phyloP scores from a whole-genome alignment of 2,797 vertebrate species.

The Gymnodraco acuticeps region DNA sequence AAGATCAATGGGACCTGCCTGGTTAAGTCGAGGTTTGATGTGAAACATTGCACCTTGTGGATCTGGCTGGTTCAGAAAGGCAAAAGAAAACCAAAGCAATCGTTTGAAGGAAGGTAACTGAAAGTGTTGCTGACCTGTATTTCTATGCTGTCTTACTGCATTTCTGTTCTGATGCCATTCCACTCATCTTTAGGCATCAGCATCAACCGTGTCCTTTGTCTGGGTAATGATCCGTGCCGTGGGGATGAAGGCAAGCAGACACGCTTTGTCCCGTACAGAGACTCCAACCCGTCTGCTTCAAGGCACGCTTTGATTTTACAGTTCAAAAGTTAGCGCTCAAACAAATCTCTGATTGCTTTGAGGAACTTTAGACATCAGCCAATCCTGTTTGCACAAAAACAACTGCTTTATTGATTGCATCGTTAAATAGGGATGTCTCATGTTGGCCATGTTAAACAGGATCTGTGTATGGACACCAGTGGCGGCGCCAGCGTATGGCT shows the following conservation, averaged over 20 bases:
- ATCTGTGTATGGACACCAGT: no score
- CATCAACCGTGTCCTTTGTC: conserved; percentile 93
- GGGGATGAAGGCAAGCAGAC: conserved; percentile 92
- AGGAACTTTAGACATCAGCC: conserved; percentile 15
- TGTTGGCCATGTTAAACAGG: neutral
- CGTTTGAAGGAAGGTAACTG: conserved; percentile 93
- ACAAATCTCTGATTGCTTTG: conserved; percentile 15
- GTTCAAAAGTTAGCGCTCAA: conserved; percentile 23
- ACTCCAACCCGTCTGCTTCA: conserved; percentile 93
- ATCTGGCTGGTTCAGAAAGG: conserved; percentile 96
- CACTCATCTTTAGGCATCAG: conserved; percentile 92
- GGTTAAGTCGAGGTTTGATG: no score
- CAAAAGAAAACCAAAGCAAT: conserved; percentile 98
- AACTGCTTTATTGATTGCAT: neutral
- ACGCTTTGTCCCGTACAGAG: conserved; percentile 92
- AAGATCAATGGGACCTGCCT: no score
- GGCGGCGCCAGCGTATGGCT: no score
- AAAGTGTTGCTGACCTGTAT: neutral
- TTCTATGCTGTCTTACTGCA: conserved; percentile 1
- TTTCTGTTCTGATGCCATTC: no score
- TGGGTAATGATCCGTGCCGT: conserved; percentile 93
- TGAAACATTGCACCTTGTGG: conserved; percentile 90
- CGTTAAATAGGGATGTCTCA: neutral
- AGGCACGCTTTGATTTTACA: conserved; percentile 79
- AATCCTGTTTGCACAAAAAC: neutral